Base-by-base conservation (phyloP, 2,888 invertebrate species). In the Phytoseiulus persimilis region DNA sequence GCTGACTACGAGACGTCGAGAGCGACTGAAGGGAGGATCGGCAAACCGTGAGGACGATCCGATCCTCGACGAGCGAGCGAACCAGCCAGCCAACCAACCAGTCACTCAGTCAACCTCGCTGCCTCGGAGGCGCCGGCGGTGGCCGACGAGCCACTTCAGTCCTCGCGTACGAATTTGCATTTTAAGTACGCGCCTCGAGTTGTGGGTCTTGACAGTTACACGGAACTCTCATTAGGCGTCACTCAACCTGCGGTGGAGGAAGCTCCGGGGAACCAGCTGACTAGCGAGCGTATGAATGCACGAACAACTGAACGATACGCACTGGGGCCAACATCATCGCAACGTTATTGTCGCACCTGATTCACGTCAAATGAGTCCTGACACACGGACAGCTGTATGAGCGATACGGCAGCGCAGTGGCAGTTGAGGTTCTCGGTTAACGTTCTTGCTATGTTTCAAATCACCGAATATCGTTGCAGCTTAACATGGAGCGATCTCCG, bases 221-320 rank as follows among this genome's bases (percentile, higher is more conserved):
- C 45, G 32, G 33, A 87, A 32, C 87, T 14, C 87, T 87, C 32
- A 87, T 87, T 87, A 87, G 31, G 87, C 45, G 87, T 87, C 87
- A 87, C 87, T 87, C 33, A 87, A 87, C 32, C 87, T 87, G 65
- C 65, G 65, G 65, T 28, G 18, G 14, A 6, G 65, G 65, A 6
- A 23, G 65, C 65, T 6, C 9, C 65, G 65, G 28, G 14, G 9
- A 46, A 11, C 9, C 46, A 46, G 46, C 46, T 14, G 46, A 14
- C 46, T 6, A 46, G 5, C 65, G 65, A 65, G 65, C 18, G 46
- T 46, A 46, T 23, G 65, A 23, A 65, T 65, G 65, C 65, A 65
- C 65, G 65, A 65, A 2, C 65, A 65, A 65, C 65, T 65, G 65
- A 65, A 65, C 28, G 65, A 65, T 23, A 28, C 65, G 28, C 1